phyloP scores from a whole-genome alignment of 2,113 vertebrate species.

The Eidolon helvum region DNA sequence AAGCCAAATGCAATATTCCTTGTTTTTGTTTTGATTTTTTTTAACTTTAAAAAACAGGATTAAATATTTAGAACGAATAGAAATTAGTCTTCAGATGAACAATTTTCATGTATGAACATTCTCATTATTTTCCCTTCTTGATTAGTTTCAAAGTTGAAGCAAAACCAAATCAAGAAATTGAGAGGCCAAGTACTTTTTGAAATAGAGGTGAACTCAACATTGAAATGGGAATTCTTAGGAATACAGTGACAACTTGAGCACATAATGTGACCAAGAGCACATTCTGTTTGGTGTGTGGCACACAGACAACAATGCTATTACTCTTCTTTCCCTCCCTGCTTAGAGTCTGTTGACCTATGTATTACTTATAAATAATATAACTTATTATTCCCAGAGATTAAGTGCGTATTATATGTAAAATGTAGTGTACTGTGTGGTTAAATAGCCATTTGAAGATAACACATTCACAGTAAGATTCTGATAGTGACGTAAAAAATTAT shows the following conservation, averaged over 20 bases:
- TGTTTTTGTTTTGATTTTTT: slow-evolving; percentile 17
- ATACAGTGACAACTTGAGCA: slow-evolving; percentile 15
- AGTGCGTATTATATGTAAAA: background rate
- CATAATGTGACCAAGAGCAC: background rate
- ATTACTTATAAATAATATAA: slow-evolving; percentile 22
- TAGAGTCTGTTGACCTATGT: slow-evolving; percentile 42
- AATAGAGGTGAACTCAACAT: slow-evolving; percentile 37
- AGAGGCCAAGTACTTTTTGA: background rate
- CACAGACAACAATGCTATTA: slow-evolving; percentile 28
- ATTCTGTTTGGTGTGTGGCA: background rate
- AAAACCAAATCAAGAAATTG: slow-evolving; percentile 22
- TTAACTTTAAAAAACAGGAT: slow-evolving; percentile 7
- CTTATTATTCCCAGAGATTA: slow-evolving; percentile 65
- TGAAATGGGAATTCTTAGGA: slow-evolving; percentile 42
- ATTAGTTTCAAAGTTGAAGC: slow-evolving; percentile 42
- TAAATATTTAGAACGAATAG: slow-evolving; percentile 9
- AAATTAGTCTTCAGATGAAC: rapidly evolving
- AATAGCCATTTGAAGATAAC: slow-evolving; percentile 17
- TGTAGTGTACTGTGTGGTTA: slow-evolving; percentile 23
- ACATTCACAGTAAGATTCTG: slow-evolving; percentile 68
- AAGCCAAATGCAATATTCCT: slow-evolving; percentile 57
- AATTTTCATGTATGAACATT: slow-evolving; percentile 52
- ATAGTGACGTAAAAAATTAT: slow-evolving; percentile 52
- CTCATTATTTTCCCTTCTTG: background rate
- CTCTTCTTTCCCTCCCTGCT: slow-evolving; percentile 62